A percentile compares a stretch with the other conserved stretches of the same genome.
phyloP scores from a whole-genome alignment of 2,797 vertebrate genomes.

The Anniella stebbinsi region DNA sequence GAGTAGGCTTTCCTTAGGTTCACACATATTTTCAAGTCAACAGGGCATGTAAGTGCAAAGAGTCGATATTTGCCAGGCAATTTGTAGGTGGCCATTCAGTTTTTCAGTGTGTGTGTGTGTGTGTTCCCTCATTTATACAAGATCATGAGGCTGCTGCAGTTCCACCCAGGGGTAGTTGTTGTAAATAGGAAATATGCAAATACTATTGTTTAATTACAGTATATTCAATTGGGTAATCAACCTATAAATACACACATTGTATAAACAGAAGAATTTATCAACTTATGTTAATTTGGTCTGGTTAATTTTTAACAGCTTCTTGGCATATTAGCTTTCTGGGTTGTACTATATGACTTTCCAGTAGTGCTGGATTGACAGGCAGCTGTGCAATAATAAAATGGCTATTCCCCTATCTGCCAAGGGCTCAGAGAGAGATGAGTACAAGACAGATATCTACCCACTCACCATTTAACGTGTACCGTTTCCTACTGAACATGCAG shows the following conservation, averaged over 20 bases:
- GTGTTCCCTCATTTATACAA: slow-evolving; percentile 36
- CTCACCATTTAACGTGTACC: slow-evolving; percentile 90
- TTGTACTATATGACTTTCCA: slow-evolving; percentile 69
- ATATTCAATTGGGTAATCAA: slow-evolving; percentile 52
- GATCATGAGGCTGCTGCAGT: background rate
- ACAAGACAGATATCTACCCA: slow-evolving; percentile 89
- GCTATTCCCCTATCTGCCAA: slow-evolving; percentile 90
- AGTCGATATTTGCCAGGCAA: slow-evolving; percentile 14
- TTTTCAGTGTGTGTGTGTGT: background rate
- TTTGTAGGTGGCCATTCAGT: slow-evolving; percentile 6
- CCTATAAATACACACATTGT: slow-evolving; percentile 59
- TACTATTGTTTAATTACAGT: slow-evolving; percentile 52
- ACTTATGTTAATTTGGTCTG: slow-evolving; percentile 75
- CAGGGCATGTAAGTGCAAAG: background rate
- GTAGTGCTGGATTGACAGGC: slow-evolving; percentile 91
- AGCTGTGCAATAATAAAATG: slow-evolving; percentile 94
- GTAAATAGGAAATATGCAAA: slow-evolving; percentile 33
- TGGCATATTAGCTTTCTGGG: slow-evolving; percentile 79
- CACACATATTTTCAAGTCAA: slow-evolving; percentile 30
- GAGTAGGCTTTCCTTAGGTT: background rate
- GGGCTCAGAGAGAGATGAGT: slow-evolving; percentile 87
- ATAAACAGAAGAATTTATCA: slow-evolving; percentile 75
- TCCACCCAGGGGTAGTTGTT: background rate
- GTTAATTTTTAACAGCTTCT: slow-evolving; percentile 80
- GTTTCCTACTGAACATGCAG: slow-evolving; percentile 94